A percentile compares a stretch with the other conserved stretches of the same genome.
phyloP scores from a whole-genome alignment of 1,140 invertebrate genomes.

The Conus ventricosus region DNA sequence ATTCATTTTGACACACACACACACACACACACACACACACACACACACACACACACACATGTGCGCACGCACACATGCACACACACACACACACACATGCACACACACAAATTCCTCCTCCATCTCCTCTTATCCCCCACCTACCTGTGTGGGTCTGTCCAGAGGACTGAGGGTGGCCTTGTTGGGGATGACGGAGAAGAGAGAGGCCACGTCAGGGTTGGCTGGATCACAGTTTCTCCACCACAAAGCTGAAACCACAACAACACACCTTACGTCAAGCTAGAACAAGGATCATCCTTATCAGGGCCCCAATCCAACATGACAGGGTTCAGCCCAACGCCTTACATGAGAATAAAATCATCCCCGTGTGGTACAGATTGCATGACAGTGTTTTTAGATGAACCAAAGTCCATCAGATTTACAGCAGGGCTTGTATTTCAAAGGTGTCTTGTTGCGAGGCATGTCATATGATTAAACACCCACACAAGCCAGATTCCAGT shows the following conservation, averaged over 20 bases:
- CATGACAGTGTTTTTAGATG: no score
- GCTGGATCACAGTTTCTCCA: conserved; percentile 66
- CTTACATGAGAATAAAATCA: no score
- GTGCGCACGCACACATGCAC: neutral
- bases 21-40: neutral
- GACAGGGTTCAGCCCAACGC: no score
- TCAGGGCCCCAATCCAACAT: no score
- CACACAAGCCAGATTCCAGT: no score
- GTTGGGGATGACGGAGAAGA: conserved; percentile 70
- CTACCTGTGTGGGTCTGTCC: conserved; percentile 66
- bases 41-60: neutral
- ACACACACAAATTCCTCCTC: neutral
- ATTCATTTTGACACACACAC: neutral
- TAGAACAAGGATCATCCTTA: no score
- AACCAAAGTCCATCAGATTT: no score
- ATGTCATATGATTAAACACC: no score
- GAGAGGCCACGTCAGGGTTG: conserved; percentile 58
- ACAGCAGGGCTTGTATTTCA: no score
- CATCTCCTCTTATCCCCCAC: no score
- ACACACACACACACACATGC: neutral
- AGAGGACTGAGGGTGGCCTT: conserved; percentile 65
- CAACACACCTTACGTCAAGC: neutral
- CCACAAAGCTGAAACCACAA: conserved; percentile 62
- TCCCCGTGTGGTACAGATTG: no score
- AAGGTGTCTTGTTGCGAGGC: no score